A percentile compares a stretch with the other conserved stretches of the same genome.
Evolutionary conservation across 2,888 invertebrate genomes (phyloP).

Genomic region (Tetanocera ferruginea): DNA sequence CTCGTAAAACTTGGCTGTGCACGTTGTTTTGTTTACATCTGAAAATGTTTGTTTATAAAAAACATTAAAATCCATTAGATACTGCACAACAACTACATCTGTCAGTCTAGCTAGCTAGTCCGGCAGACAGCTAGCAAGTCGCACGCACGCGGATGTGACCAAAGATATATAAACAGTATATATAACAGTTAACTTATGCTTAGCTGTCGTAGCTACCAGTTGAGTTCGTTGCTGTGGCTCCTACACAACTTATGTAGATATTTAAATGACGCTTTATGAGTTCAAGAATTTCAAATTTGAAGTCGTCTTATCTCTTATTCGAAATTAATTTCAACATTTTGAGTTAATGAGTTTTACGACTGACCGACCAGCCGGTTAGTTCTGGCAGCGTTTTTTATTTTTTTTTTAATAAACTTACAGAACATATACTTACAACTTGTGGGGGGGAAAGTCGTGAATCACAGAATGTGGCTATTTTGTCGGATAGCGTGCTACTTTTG

Average conservation of each 20-base stretch:
- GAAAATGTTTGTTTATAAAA: too few relatives aligned
- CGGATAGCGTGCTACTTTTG: slow-evolving; percentile 14
- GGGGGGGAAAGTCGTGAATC: not conserved
- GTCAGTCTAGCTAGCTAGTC: too few relatives aligned
- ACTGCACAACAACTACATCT: too few relatives aligned
- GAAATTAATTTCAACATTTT: too few relatives aligned
- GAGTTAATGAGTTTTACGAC: too few relatives aligned
- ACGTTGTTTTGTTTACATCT: slow-evolving; percentile 1
- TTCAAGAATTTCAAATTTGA: not conserved
- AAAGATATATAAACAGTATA: too few relatives aligned
- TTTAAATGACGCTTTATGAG: not conserved
- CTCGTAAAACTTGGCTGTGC: not conserved
- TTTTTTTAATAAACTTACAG: not conserved
- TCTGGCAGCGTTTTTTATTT: not conserved
- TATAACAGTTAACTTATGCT: not conserved
- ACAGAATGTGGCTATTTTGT: slow-evolving; percentile 7
- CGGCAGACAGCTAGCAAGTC: too few relatives aligned
- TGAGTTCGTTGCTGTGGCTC: not conserved
- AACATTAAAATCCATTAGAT: too few relatives aligned
- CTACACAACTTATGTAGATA: not conserved
- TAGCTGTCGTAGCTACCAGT: not conserved
- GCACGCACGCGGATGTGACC: too few relatives aligned
- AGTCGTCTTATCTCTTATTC: too few relatives aligned
- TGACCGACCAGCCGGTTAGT: too few relatives aligned
- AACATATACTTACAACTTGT: not conserved